Percentiles rank a stretch among this genome's conserved stretches.
phyloP scores from a whole-genome alignment of 2,113 vertebrate species.

The Heptranchias perlo region DNA sequence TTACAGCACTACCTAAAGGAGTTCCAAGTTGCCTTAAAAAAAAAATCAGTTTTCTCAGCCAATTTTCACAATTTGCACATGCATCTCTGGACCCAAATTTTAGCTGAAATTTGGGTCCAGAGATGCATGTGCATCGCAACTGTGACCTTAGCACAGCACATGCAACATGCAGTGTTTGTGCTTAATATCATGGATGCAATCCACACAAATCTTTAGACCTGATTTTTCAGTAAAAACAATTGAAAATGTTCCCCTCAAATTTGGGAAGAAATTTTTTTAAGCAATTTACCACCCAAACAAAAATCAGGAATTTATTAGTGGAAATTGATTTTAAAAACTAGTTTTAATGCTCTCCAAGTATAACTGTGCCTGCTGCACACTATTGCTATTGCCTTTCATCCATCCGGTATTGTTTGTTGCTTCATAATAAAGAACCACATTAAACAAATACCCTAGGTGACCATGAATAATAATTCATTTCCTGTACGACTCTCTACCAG shows the following conservation, averaged over 20 bases:
- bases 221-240: not conserved
- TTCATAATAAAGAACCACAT: not conserved
- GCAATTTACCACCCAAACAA: not conserved
- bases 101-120: not conserved
- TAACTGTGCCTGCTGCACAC: not conserved
- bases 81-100: not conserved
- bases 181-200: not conserved
- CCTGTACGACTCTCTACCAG: not conserved
- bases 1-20: not conserved
- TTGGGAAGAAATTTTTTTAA: not conserved
- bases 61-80: no score
- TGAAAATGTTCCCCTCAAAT: not conserved
- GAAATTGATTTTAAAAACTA: not conserved
- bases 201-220: not conserved
- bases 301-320: not conserved
- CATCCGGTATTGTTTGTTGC: not conserved
- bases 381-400: not conserved
- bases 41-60: no score
- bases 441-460: not conserved
- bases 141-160: not conserved
- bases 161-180: not conserved
- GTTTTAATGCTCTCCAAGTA: not conserved
- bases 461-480: not conserved
- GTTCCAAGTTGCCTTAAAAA: not conserved
- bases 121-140: not conserved